Evolutionary conservation across 2,888 invertebrate genomes (phyloP), one percentile per base, ranked within the genome.

Genomic region (Lithophane semibrunnea): DNA sequence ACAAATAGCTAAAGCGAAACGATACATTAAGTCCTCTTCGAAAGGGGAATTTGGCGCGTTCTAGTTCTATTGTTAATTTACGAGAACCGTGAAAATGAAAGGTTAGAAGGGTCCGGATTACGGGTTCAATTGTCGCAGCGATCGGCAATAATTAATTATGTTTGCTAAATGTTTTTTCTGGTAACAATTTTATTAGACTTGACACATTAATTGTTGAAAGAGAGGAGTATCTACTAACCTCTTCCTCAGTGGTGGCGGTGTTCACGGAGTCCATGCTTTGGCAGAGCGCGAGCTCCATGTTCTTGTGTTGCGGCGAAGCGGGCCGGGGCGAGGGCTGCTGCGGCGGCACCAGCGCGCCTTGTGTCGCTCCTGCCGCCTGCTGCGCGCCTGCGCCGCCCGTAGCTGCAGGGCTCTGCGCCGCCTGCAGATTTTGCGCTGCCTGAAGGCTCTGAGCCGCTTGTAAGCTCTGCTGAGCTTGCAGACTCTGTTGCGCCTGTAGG

Each of bases 201-300:
- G n/a, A 49, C 13, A 63, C n/a, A 73, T 56, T 54, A 16, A 52
- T 76, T 12, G 61, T 52, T 65, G 12, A 12, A n/a, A 47, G 2
- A 12, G 16, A 67, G 10, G 0, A 61, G 5, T n/a, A n/a, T 56
- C n/a, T 12, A 87, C 98, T 97, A 93, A 99, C 99, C 99, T 99
- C 99, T 97, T 99, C 99, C 97, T 99, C 99, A 95, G 99, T 98
- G 95, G 98, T 98, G 94, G 98, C 98, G 91, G 99, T 99, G 97
- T 99, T 99, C 94, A 99, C 99, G 92, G 99, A 99, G 97, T 99
- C 99, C 99, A 99, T 99, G 97, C 99, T 99, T 97, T 99, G 99
- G 95, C 99, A 99, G 93, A 98, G 97, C 92, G 99, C 98, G 94
- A 98, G 97, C 93, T 97, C 97, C 97, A 97, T 97, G 91, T 90